Evolutionary conservation across 2,888 invertebrate species (phyloP), one percentile per base, ranked within the genome.

Genomic region (Pseudococcus viburni): DNA sequence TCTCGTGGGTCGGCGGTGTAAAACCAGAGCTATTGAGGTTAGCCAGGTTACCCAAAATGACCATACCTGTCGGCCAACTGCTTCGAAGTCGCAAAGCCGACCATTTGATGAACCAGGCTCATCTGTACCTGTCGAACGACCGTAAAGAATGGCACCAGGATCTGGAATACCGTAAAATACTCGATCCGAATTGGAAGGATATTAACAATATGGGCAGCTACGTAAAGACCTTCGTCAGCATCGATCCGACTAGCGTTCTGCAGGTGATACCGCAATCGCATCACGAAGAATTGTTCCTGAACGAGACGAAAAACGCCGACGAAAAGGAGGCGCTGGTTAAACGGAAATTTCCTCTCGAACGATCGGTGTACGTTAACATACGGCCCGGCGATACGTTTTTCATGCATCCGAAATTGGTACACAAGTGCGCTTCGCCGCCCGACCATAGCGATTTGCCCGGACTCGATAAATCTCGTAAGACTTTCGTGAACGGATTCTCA

Each of bases 371-470:
- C 42, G 48, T 84, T 42, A 55, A 84, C 51, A 51, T 84, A 55
- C 84, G 26, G 22, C 84, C 22, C 12, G 84, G 84, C 48, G 84
- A 84, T 84, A 84, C 84, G 51, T 12, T 84, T 17, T 84, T 84
- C 51, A 84, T 84, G 84, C 84, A 84, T 84, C 84, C 84, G 51
- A 48, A 55, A 33, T 84, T 84, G 84, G 51, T 84, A 55, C 84
- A 84, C 22, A 84, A 51, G 51, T 55, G 84, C 55, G 84, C 26
- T 4, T 17, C 55, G 12, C n/a, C 48, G 15, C 26, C 12, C 6
- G 48, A 22, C 26, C 17, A 7, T 3, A 26, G 6, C 33, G 11
- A 33, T 33, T 33, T 33, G 26, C 33, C 26, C 68, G 33, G 26
- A 33, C 68, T 33, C 68, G 68, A 73, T 73, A 84, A 84, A 84